phyloP scores from a whole-genome alignment of 2,113 vertebrate genomes.

The Tauraco erythrolophus region DNA sequence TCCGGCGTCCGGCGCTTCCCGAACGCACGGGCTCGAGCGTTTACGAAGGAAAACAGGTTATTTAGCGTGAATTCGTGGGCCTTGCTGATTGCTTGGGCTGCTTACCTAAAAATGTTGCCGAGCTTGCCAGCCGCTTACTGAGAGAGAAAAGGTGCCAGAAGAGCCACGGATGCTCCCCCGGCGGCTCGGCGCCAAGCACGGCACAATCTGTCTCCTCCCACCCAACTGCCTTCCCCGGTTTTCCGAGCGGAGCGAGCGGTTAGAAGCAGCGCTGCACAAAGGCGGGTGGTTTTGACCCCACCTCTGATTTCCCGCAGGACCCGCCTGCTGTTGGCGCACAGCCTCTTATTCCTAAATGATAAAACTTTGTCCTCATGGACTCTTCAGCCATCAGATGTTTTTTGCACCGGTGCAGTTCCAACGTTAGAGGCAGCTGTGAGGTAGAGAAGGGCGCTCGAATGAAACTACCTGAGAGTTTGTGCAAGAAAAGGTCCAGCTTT shows the following conservation, averaged over 20 bases:
- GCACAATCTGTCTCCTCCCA: background rate
- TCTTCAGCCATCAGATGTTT: background rate
- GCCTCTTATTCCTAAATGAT: background rate
- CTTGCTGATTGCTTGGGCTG: background rate
- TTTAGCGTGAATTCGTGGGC: background rate
- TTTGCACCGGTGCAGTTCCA: background rate
- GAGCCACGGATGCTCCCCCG: no score
- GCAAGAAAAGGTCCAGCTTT: background rate
- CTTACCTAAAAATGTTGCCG: background rate
- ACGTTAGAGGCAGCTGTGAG: background rate
- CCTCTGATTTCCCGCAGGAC: background rate
- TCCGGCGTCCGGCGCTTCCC: background rate
- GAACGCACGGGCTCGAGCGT: background rate
- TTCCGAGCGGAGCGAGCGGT: background rate
- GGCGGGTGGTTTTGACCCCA: background rate
- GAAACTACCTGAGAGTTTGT: background rate
- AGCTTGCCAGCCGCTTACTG: background rate
- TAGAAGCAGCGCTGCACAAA: background rate
- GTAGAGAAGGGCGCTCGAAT: background rate
- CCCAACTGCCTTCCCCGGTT: background rate
- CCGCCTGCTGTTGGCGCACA: background rate
- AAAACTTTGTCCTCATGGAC: no score
- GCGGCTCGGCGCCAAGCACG: accelerated
- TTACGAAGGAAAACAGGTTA: no score
- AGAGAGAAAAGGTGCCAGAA: background rate